Percentiles rank a stretch among this genome's conserved stretches.
Conservation (phyloP, 1,140 invertebrate species). For the Penaeus chinensis region DNA sequence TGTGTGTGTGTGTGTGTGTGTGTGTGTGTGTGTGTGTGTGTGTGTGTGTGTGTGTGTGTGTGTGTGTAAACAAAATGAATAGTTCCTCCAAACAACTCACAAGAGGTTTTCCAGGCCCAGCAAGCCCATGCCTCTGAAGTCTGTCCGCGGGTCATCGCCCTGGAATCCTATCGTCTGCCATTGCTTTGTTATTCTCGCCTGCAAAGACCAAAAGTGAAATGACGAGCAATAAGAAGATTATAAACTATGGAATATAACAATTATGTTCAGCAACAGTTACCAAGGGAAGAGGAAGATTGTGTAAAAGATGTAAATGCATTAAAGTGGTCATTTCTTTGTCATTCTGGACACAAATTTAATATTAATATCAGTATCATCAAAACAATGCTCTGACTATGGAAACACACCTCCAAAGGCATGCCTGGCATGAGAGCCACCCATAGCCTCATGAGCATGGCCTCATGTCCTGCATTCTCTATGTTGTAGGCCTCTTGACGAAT, state of each 20-base stretch:
- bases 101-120: constrained; percentile 92
- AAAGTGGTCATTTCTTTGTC: too few relatives aligned
- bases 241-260: neutral
- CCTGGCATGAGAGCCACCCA: constrained; percentile 46
- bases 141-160: constrained; percentile 96
- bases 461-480: constrained; percentile 14
- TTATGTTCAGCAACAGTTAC: neutral
- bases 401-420: constrained; percentile 31
- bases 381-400: neutral
- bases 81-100: constrained; percentile 69
- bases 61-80: neutral
- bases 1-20: too few relatives aligned
- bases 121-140: constrained; percentile 98
- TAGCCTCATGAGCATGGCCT: constrained; percentile 39
- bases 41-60: too few relatives aligned
- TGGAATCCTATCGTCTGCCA: constrained; percentile 97
- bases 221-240: neutral
- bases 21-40: too few relatives aligned
- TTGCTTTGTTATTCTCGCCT: constrained; percentile 82
- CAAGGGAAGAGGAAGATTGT: too few relatives aligned
- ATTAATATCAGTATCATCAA: neutral
- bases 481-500: constrained; percentile 19
- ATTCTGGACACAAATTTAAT: neutral
- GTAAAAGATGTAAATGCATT: too few relatives aligned
- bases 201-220: neutral